Percentiles rank a stretch among this genome's conserved stretches.
phyloP scores from a whole-genome alignment of 2,113 vertebrate species.

The Trochalopteron elliotii region DNA sequence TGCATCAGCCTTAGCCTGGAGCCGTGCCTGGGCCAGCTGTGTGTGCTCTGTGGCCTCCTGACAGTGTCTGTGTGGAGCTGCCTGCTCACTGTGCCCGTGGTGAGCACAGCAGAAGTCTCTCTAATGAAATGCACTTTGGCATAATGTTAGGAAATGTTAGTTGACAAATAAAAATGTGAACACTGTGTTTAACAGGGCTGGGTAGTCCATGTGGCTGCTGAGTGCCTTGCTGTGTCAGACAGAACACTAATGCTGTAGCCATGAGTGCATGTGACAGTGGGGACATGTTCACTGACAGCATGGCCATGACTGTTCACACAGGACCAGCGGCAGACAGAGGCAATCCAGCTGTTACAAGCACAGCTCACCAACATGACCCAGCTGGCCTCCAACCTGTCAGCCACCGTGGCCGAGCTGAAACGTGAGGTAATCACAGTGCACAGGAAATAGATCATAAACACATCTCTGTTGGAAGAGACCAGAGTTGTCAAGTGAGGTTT shows the following conservation, averaged over 20 bases:
- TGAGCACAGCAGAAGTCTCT: not conserved
- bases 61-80: not conserved
- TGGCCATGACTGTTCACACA: conserved; percentile 43
- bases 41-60: not conserved
- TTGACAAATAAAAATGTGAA: not conserved
- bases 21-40: not conserved
- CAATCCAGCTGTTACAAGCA: conserved; percentile 91
- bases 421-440: conserved; percentile 80
- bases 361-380: conserved; percentile 92
- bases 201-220: not conserved
- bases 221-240: not conserved
- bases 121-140: not conserved
- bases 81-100: not conserved
- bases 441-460: not conserved
- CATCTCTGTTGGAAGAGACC: not conserved
- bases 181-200: not conserved
- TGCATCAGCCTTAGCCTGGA: not conserved
- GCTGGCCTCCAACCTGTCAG: conserved; percentile 89
- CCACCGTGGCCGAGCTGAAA: conserved; percentile 83
- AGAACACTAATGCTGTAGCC: accelerated
- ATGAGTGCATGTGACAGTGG: not conserved
- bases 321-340: conserved; percentile 95
- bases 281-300: not conserved
- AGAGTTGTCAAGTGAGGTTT: not conserved
- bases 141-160: not conserved